Evolutionary conservation across 2,113 vertebrate genomes (phyloP).

Genomic region (Nyctibius bracteatus): DNA sequence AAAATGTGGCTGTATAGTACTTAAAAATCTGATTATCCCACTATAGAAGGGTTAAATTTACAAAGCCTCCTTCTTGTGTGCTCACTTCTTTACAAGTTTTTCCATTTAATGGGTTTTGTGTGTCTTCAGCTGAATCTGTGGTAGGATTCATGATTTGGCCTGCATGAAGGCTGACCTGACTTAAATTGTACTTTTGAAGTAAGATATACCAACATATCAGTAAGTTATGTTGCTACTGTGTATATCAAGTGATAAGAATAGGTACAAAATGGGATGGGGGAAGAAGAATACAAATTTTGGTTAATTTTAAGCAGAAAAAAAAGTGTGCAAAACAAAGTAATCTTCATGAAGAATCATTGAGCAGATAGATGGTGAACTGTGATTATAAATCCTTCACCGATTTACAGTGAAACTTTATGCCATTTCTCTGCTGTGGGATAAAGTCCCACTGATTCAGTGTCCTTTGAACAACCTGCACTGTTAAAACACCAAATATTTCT

Average conservation of each 20-base stretch:
- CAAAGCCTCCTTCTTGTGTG: not conserved
- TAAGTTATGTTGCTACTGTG: conserved; percentile 47
- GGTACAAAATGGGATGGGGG: not conserved
- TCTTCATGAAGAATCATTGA: not conserved
- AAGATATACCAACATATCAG: not conserved
- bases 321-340: not conserved
- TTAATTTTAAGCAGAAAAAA: not conserved
- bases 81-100: not conserved
- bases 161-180: not conserved
- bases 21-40: not conserved
- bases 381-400: not conserved
- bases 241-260: conserved; percentile 64
- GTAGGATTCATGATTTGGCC: not conserved
- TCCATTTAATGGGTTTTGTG: not conserved
- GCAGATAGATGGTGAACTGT: not conserved
- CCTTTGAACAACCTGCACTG: not conserved
- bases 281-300: not conserved
- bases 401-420: not conserved
- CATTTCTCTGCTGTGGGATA: not conserved
- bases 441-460: no score
- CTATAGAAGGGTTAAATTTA: not conserved
- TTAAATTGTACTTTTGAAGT: not conserved
- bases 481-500: not conserved
- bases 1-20: no score
- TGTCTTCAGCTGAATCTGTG: not conserved